These are phyloP conservation scores for Gastracanthus pulcherrimus DNA, from an alignment of 2,888 invertebrate genomes.

Conservation along the genomic window DNA sequence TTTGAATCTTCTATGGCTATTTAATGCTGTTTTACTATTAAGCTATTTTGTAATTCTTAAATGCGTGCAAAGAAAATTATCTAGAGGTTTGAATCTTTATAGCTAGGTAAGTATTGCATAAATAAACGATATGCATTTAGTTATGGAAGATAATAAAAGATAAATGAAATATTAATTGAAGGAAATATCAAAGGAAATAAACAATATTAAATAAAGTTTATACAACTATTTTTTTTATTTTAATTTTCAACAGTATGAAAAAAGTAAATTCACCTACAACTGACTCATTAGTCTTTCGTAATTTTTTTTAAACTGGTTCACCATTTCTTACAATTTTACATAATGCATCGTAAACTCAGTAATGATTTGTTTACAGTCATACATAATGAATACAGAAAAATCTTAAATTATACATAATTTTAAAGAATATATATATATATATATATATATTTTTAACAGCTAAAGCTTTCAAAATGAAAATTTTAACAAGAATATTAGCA, in stretches of 20 bases:
- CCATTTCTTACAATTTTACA: conserved; percentile 7
- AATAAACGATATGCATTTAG: too few species aligned
- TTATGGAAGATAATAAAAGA: too few species aligned
- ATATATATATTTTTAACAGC: not conserved
- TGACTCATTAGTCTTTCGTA: not conserved
- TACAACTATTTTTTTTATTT: conserved; percentile 24
- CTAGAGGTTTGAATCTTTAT: too few species aligned
- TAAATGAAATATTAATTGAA: not conserved
- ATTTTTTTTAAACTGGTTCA: not conserved
- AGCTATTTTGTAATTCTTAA: too few species aligned
- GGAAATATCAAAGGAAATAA: not conserved
- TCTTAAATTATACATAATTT: not conserved
- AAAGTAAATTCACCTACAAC: not conserved
- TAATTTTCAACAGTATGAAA: conserved; percentile 36
- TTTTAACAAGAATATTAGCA: not conserved
- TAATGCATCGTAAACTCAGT: not conserved
- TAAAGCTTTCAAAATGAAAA: not conserved
- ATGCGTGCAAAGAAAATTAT: too few species aligned
- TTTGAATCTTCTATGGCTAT: too few species aligned
- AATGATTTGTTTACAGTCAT: not conserved
- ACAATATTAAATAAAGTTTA: not conserved
- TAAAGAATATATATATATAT: not conserved
- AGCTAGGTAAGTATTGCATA: too few species aligned
- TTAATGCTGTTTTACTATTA: too few species aligned
- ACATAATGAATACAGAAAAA: not conserved